Evolutionary conservation across 2,113 vertebrate species (phyloP), one percentile per base, ranked within the genome.

Genomic region (Neogobius melanostomus): DNA sequence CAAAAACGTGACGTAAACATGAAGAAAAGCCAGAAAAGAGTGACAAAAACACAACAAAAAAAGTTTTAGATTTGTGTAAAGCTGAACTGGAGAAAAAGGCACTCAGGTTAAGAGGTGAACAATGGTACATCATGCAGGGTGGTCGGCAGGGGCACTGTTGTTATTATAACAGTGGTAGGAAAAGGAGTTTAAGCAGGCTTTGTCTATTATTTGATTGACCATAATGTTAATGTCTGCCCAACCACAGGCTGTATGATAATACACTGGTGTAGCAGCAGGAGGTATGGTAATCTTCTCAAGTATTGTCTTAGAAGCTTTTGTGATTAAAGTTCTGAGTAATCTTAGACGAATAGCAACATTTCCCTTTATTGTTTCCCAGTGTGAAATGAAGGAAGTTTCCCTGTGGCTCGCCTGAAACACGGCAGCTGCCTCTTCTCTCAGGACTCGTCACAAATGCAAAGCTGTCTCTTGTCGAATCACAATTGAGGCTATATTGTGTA

Each of bases 261-360:
- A 11, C 1, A 42, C 56, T 59, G 56, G 6, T 14, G 56, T 14
- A 53, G 11, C 56, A 14, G 28, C 28, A 42, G 56, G 56, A 7
- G 56, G 59, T 45, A 61, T 44, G 42, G 11, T 60, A 43, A 60
- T 60, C 14, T 15, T 61, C 42, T 15, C 59, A 45, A 7, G 59
- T 61, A 61, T 61, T 61, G 42, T 45, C 42, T 61, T 9, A 12
- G 9, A n/a, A 44, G 59, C 59, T n/a, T 61, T 44, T 61, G 14
- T 61, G 15, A 43, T 61, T 8, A 61, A 61, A 61, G 42, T 61
- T 61, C 10, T 4, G 7, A 61, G 42, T 6, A 61, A 6, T 5
- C 36, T 42, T 61, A 4, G 4, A 59, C 36, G 28, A 59, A 59
- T 42, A 45, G 42, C 7, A n/a, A 10, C 42, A 61, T 61, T 44